Conservation (phyloP, 2,888 invertebrate genomes). For the Drosophila nigritarsus region DNA sequence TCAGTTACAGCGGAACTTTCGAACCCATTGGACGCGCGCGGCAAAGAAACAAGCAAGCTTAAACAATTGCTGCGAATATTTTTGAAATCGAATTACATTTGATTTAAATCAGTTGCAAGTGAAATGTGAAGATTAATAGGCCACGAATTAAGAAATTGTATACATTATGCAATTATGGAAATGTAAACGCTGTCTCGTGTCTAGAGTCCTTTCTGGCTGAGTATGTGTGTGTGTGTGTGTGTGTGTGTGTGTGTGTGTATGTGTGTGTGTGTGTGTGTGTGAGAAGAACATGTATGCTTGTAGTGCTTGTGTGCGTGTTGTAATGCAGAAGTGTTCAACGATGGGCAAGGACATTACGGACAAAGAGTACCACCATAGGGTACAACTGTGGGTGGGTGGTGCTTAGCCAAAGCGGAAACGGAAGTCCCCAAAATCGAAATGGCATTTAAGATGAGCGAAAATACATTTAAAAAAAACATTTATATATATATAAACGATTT, state of each 20-base stretch:
- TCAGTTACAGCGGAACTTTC: conserved; percentile 74
- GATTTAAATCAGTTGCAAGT: conserved; percentile 39
- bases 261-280: conserved; percentile 16
- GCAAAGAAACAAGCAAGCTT: conserved; percentile 12
- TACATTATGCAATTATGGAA: conserved; percentile 41
- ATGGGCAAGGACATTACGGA: conserved; percentile 75
- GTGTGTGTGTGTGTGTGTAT: conserved; percentile 22
- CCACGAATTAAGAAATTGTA: conserved; percentile 31
- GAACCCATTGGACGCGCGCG: conserved; percentile 65
- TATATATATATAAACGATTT: conserved; percentile 16
- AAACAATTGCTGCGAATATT: conserved; percentile 40
- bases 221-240: conserved; percentile 8
- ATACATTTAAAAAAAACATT: conserved; percentile 42
- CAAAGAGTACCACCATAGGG: conserved; percentile 51
- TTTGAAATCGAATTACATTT: conserved; percentile 63
- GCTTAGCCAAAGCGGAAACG: conserved; percentile 67
- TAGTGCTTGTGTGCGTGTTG: conserved; percentile 30
- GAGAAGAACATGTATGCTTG: conserved; percentile 3
- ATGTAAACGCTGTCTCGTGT: conserved; percentile 18
- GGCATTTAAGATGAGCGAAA: conserved; percentile 64
- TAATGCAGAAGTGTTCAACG: conserved; percentile 47
- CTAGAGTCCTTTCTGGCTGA: background rate
- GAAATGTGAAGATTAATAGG: conserved; percentile 56
- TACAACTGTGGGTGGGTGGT: conserved; percentile 3
- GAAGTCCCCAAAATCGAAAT: conserved; percentile 80